A percentile compares a stretch with the other conserved stretches of the same genome.
phyloP scores from a whole-genome alignment of 2,888 invertebrate genomes.

The Creontiades dilutus region DNA sequence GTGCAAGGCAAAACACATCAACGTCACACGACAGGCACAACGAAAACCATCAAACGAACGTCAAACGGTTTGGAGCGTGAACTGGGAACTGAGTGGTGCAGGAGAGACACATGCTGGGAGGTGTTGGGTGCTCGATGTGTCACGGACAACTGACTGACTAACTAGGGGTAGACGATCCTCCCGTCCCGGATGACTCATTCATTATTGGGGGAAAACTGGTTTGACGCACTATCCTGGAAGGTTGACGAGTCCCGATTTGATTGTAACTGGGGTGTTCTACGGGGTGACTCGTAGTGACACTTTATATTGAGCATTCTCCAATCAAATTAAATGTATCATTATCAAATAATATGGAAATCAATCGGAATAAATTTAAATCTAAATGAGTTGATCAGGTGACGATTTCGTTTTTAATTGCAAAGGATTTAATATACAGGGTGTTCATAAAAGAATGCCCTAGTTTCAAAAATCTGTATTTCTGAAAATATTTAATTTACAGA shows the following conservation, averaged over 20 bases:
- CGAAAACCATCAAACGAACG: neutral
- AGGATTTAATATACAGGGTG: too few species aligned
- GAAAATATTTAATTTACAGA: too few species aligned
- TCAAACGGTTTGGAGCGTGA: neutral
- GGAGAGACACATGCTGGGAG: neutral
- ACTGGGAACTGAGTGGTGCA: neutral
- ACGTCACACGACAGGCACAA: neutral
- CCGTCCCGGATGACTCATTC: neutral
- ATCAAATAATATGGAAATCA: too few species aligned
- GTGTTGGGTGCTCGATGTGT: neutral
- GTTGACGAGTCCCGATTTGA: neutral
- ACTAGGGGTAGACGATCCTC: neutral
- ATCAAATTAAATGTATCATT: too few species aligned
- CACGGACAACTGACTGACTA: constrained; percentile 33
- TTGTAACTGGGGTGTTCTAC: neutral
- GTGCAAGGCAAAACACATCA: neutral
- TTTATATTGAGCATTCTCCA: too few species aligned
- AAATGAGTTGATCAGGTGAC: too few species aligned
- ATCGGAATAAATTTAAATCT: too few species aligned
- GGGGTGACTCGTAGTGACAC: neutral
- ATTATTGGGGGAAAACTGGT: constrained; percentile 6
- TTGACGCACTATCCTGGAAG: constrained; percentile 14
- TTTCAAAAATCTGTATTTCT: too few species aligned
- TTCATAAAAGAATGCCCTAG: too few species aligned
- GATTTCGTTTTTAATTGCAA: too few species aligned